These are phyloP conservation scores for Microctenopoma stevenorrisi DNA, from an alignment of 2,797 vertebrate species.

Conservation along the genomic window DNA sequence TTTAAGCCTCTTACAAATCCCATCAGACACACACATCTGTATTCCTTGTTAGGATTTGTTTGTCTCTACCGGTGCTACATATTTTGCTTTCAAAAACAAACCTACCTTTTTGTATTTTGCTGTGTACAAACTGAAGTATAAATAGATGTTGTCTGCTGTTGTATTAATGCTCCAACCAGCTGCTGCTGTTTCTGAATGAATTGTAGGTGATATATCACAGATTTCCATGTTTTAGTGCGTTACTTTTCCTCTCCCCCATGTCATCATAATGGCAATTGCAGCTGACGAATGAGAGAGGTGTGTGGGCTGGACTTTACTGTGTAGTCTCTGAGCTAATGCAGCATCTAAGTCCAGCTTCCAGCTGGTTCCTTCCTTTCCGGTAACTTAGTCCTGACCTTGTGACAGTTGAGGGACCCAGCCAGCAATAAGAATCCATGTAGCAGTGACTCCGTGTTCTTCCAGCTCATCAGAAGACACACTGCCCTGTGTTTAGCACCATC, in stretches of 20 bases:
- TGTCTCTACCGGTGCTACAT: background rate
- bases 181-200: too few species aligned
- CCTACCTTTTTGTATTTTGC: too few species aligned
- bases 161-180: background rate
- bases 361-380: background rate
- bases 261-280: background rate
- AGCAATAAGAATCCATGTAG: too few species aligned
- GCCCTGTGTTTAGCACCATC: too few species aligned
- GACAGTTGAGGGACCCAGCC: too few species aligned
- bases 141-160: background rate
- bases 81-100: background rate
- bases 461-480: too few species aligned
- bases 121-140: background rate
- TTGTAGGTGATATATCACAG: too few species aligned
- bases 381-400: too few species aligned
- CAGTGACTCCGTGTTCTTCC: too few species aligned
- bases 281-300: background rate
- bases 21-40: background rate
- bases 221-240: background rate
- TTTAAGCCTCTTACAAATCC: conserved; percentile 7
- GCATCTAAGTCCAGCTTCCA: conserved; percentile 4
- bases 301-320: background rate
- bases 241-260: background rate
- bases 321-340: conserved; percentile 5
- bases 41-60: background rate